Evolutionary conservation across 2,797 vertebrate genomes (phyloP).

Genomic region (Sebastes vulpes): DNA sequence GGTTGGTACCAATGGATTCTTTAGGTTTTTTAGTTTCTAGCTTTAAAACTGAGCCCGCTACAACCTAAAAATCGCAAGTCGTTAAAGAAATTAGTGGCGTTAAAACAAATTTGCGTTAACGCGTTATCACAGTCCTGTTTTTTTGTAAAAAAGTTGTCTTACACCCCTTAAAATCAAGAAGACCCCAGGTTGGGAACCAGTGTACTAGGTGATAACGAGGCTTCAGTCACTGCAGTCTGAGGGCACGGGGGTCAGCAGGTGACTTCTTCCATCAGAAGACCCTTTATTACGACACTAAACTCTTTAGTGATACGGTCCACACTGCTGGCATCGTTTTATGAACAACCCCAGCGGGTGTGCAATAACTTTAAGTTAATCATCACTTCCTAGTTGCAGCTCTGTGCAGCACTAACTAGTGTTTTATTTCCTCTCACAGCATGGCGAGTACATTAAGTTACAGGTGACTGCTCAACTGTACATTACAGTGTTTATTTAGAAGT

Average conservation of each 20-base stretch:
- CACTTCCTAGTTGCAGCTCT: background rate
- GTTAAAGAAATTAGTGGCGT: too few species aligned
- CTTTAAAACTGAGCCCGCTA: too few species aligned
- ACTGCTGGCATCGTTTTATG: background rate
- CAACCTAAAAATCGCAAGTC: too few species aligned
- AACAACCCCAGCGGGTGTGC: background rate
- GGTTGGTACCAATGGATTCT: too few species aligned
- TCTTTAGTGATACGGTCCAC: background rate
- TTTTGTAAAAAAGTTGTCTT: background rate
- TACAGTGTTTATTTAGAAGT: background rate
- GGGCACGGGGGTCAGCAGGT: constrained; percentile 41
- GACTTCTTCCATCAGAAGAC: background rate
- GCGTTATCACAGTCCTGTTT: background rate
- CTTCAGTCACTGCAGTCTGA: constrained; percentile 17
- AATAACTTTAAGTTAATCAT: background rate
- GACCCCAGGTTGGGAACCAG: too few species aligned
- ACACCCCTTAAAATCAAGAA: background rate
- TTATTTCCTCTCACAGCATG: background rate
- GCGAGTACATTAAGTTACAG: background rate
- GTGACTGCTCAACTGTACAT: background rate
- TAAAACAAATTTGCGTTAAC: too few species aligned
- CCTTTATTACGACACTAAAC: background rate
- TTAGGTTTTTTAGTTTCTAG: too few species aligned
- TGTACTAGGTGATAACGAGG: constrained; percentile 25
- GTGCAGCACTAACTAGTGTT: background rate